These are phyloP conservation scores for Ditula angustiorana DNA, from an alignment of 2,888 invertebrate genomes.

Conservation along the genomic window DNA sequence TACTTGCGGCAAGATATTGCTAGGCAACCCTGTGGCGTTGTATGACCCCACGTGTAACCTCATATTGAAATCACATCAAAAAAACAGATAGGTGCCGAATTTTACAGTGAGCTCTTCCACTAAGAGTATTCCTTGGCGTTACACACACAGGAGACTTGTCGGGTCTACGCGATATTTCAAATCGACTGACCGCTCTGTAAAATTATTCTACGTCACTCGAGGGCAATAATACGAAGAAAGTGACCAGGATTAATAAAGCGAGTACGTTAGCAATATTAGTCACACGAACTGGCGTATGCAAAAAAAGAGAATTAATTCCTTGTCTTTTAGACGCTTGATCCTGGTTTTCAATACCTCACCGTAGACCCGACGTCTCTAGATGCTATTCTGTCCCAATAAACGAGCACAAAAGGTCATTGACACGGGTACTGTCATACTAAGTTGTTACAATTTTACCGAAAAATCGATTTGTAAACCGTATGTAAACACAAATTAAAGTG, in stretches of 20 bases:
- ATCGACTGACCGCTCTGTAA: background rate
- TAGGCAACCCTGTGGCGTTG: too few relatives aligned
- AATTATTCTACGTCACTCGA: background rate
- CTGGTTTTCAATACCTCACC: background rate
- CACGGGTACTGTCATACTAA: too few relatives aligned
- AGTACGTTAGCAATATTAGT: slow-evolving; percentile 23
- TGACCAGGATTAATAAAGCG: background rate
- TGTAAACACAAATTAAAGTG: too few relatives aligned
- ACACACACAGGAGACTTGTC: slow-evolving; percentile 37
- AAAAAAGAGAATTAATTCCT: too few relatives aligned
- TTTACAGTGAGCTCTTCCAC: too few relatives aligned
- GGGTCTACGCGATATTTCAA: slow-evolving; percentile 14
- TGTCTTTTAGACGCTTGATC: slow-evolving; percentile 27
- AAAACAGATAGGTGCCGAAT: too few relatives aligned
- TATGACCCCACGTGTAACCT: too few relatives aligned
- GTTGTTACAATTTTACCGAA: too few relatives aligned
- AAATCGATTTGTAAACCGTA: background rate
- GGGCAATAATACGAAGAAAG: background rate
- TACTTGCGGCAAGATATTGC: too few relatives aligned
- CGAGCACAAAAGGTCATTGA: background rate
- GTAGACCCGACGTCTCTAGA: slow-evolving; percentile 21
- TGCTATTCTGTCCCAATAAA: background rate
- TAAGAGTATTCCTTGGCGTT: slow-evolving; percentile 45
- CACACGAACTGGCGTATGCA: slow-evolving; percentile 8
- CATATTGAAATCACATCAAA: too few relatives aligned